phyloP scores from a whole-genome alignment of 2,113 vertebrate genomes.

The Lagopus muta region DNA sequence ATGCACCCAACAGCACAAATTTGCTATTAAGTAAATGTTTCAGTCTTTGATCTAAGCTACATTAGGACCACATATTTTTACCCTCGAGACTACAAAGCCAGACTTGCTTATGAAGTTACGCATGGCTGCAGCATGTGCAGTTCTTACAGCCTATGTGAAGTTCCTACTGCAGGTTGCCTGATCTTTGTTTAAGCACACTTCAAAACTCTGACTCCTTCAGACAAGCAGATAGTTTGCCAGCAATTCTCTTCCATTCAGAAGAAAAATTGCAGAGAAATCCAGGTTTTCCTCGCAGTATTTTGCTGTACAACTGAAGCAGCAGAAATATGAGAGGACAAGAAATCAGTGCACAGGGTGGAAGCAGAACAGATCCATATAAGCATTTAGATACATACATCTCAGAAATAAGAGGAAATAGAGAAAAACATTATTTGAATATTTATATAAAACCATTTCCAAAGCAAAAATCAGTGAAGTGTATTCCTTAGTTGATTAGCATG shows the following conservation, averaged over 20 bases:
- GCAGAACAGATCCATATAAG: neutral
- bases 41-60: conserved; percentile 58
- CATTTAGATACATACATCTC: neutral
- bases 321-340: neutral
- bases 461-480: neutral
- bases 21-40: conserved; percentile 4
- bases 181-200: conserved; percentile 41
- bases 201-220: conserved; percentile 39
- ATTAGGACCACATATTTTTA: conserved; percentile 24
- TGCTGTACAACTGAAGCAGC: neutral
- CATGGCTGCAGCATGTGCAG: neutral
- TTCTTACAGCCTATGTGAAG: neutral
- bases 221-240: conserved; percentile 5
- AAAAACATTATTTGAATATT: neutral
- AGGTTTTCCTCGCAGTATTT: neutral
- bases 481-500: neutral
- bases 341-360: neutral
- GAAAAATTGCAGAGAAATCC: neutral
- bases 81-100: conserved; percentile 31
- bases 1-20: neutral
- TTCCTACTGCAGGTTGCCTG: conserved; percentile 32
- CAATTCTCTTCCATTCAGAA: neutral
- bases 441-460: neutral
- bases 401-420: neutral
- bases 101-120: conserved; percentile 47